phyloP scores from a whole-genome alignment of 2,797 vertebrate species.

The Oreochromis mossambicus region DNA sequence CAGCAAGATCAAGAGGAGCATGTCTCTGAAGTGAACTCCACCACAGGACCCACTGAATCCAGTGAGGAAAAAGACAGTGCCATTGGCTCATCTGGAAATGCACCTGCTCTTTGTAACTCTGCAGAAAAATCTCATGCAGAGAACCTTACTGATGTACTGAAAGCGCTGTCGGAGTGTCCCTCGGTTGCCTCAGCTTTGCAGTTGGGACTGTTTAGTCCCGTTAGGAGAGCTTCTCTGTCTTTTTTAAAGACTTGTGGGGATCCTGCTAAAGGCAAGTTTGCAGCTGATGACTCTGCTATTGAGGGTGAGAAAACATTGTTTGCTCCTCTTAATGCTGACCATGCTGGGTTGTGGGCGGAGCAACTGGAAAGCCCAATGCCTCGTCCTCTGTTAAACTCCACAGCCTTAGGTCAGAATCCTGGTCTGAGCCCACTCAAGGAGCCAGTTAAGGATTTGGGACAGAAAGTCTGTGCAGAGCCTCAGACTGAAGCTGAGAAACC shows the following conservation, averaged over 20 bases:
- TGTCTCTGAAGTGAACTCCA: background rate
- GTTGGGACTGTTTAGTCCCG: slow-evolving; percentile 45
- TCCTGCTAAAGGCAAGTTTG: background rate
- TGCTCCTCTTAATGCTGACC: background rate
- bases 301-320: slow-evolving; percentile 28
- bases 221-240: slow-evolving; percentile 25
- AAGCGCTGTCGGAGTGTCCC: slow-evolving; percentile 36
- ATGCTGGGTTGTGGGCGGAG: slow-evolving; percentile 40
- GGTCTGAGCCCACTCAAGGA: background rate
- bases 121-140: slow-evolving; percentile 6
- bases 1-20: background rate
- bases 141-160: slow-evolving; percentile 32
- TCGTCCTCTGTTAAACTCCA: slow-evolving; percentile 73
- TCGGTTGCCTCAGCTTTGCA: slow-evolving; percentile 30
- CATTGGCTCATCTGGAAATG: slow-evolving; percentile 38
- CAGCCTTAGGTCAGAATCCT: slow-evolving; percentile 36
- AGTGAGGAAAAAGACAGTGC: slow-evolving; percentile 45
- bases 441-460: background rate
- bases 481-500: slow-evolving; percentile 9
- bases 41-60: background rate
- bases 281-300: slow-evolving; percentile 19
- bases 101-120: background rate
- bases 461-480: background rate
- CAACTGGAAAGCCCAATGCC: slow-evolving; percentile 69
- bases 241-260: background rate